Evolutionary conservation across 1,140 invertebrate species (phyloP), one percentile per base, ranked within the genome.

Genomic region (Cherax quadricarinatus): DNA sequence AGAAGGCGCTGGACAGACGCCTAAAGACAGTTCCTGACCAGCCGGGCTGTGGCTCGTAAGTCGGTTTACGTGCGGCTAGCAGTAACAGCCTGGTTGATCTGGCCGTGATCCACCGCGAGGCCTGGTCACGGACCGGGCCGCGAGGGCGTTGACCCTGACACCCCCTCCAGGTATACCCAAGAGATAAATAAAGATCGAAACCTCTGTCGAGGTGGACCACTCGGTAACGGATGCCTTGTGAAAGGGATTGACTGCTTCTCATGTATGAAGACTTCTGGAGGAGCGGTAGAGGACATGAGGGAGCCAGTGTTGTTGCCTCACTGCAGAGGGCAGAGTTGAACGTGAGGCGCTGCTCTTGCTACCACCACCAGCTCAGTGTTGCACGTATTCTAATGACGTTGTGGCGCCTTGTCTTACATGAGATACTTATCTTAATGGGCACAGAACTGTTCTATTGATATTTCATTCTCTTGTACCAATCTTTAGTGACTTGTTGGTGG

Each of bases 371-470:
- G 30, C 57, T 14, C n/a, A 21, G 62, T 85, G 83, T 85, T 85
- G 60, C 83, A 70, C 60, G 83, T 70, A 85, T 85, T 85, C 48
- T 85, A 85, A 85, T 85, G 62, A n/a, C n/a, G 9, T 57, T 62
- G n/a, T 75, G 82, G 24, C 10, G 53, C 49, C 83, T 41, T 70
- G 83, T 57, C 62, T 18, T 12, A 70, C 24, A n/a, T 48, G 60
- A 60, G 83, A 85, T 85, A 70, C 60, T 66, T 6, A 85, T 85
- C 83, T 85, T 70, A 66, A 21, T 49, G 60, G 5, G 24, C 2
- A 70, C 30, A 16, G 83, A n/a, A 60, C 70, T 16, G 83, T 62
- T n/a, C 83, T 70, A 49, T 85, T 85, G 60, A 70, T 70, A 70
- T 48, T 70, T 85, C 83, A 85, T 85, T 70, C 62, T 57, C 83